Base-by-base conservation (phyloP, 2,113 vertebrate genomes). In the Fregetta grallaria region DNA sequence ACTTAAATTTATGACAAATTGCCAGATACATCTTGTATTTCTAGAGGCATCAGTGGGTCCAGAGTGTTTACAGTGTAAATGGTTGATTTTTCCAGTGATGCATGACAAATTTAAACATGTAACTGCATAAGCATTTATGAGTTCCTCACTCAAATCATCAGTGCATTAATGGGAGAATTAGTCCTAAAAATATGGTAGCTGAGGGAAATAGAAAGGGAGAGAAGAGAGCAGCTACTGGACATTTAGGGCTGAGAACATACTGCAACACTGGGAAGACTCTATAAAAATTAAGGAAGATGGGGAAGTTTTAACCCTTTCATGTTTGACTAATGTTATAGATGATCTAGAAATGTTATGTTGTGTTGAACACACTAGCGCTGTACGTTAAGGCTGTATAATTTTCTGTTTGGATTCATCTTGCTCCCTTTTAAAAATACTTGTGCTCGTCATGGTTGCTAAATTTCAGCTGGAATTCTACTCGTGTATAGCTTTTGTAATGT, bases 81-180 rank as follows among this genome's bases (percentile, higher is more conserved):
- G 15, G 68, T 78, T 96, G 89, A 42, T 80, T 92, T 94, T 96
- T 92, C 38, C 71, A 93, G 38, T 79, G 73, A 45, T 87, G 44
- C 36, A 34, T 91, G 80, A 87, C 56, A 58, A 85, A 93, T 92
- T 59, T 82, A 85, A 91, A 49, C 70, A 75, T 56, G 61, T 81
- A 75, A 88, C 61, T 65, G 36, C 52, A 47, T 44, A 81, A 78
- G 16, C 30, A 27, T 87, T 78, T 81, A 15, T 91, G 61, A 78
- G 32, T 87, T 92, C 30, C 87, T 78, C 40, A 22, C 52, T 91
- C 14, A 85, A 26, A 89, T 75, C 42, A 59, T 77, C 55, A 71
- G 7, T 81, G 29, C 50, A 47, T 53, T 78, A 94, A 87, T 72
- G 15, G 25, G 11, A 82, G 65, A 79, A 62, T 44, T 65, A 73